These are phyloP conservation scores for Pseudopipra pipra DNA, from an alignment of 2,113 vertebrate species.

Conservation along the genomic window DNA sequence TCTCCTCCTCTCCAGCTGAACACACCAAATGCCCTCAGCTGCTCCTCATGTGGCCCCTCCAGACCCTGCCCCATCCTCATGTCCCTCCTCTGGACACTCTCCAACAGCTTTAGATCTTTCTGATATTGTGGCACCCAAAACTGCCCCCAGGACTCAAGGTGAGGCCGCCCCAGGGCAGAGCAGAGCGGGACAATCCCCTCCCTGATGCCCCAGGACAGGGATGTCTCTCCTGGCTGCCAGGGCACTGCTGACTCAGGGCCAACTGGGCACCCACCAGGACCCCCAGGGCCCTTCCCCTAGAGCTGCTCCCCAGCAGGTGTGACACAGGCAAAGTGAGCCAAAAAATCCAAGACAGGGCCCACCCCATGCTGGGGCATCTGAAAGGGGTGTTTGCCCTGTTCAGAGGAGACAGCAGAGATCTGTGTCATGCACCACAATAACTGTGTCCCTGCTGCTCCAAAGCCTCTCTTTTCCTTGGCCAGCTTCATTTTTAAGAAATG, in stretches of 20 bases:
- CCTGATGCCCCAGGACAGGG: background rate
- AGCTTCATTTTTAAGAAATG: background rate
- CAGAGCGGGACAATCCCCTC: background rate
- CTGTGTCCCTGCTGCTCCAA: background rate
- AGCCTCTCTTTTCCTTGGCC: background rate
- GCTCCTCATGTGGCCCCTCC: background rate
- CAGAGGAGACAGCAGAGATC: fast-evolving
- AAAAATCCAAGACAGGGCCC: background rate
- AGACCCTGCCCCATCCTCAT: background rate
- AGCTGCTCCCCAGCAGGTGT: background rate
- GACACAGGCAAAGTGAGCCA: background rate
- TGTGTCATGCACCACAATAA: background rate
- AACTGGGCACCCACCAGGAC: background rate
- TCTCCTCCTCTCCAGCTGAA: background rate
- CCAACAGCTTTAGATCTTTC: background rate
- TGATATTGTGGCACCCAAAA: background rate
- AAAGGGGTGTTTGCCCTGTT: background rate
- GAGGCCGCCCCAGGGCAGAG: background rate
- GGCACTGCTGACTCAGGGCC: background rate
- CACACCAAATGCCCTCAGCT: background rate
- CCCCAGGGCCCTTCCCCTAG: background rate
- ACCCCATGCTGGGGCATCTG: fast-evolving
- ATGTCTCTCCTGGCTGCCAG: background rate
- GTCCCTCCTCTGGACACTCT: background rate
- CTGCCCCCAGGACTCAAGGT: background rate